Base-by-base conservation (phyloP, 2,797 vertebrate species). In the Caiman crocodilus region DNA sequence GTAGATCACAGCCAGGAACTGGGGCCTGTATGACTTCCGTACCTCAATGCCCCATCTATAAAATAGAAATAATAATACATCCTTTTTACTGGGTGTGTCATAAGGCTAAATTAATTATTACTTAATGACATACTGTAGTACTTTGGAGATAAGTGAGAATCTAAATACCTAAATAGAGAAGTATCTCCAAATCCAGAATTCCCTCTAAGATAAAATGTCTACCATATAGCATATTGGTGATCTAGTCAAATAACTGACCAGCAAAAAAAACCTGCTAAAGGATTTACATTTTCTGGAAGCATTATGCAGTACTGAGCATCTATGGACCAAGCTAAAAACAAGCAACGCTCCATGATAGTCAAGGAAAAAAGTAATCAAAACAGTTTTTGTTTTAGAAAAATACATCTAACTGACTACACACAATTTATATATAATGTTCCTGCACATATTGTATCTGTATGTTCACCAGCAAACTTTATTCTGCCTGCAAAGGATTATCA, bases 201-300 rank as follows among this genome's bases (percentile, higher is more conserved):
- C 64, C 76, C 56, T 21, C 76, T 74, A 61, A 76, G 78, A 63
- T 16, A 91, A 90, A 79, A 75, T 65, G 3, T 4, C 7, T 90
- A 0, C 59, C 92, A 14, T 16, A 32, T 56, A 74, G 88, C 90
- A 85, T 90, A 6, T 28, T 88, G 23, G 21, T 67, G 50, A 71
- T n/a, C 78, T 89, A 21, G 4, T 87, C 28, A 4, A 84, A 75
- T 77, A 25, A 59, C 65, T 90, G 76, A 11, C 58, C 58, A 82
- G 20, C 17, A 63, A 65, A 83, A 28, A 76, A 13, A 1, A 0
- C 10, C 60, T 71, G 50, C 18, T 35, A 84, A 82, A 74, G 16
- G n/a, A 64, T 91, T 91, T 91, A 28, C n/a, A 56, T 92, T 88
- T 93, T 59, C 73, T 89, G 83, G 50, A 94, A 65, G 5, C 30